A percentile compares a stretch with the other conserved stretches of the same genome.
These are phyloP conservation scores for Anhinga rufa DNA, from an alignment of 2,113 vertebrate species.

Conservation along the genomic window DNA sequence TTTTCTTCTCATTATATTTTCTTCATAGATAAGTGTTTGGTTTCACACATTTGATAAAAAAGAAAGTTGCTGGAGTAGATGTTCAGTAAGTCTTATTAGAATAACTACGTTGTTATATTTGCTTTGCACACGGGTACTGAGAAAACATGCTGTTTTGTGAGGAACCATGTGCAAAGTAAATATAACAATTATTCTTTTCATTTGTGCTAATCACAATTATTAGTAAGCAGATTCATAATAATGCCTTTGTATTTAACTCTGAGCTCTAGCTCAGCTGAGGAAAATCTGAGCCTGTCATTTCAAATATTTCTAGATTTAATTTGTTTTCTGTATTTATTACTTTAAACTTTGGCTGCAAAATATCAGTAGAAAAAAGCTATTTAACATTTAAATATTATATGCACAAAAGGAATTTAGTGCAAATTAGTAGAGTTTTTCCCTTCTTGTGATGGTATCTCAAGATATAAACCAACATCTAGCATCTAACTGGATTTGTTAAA, in stretches of 20 bases:
- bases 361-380: neutral
- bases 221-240: slow-evolving; percentile 15
- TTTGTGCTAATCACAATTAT: slow-evolving; percentile 15
- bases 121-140: neutral
- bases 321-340: neutral
- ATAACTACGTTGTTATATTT: neutral
- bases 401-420: neutral
- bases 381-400: neutral
- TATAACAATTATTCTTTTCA: slow-evolving; percentile 2
- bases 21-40: neutral
- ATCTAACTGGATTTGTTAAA: neutral
- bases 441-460: neutral
- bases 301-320: neutral
- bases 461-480: neutral
- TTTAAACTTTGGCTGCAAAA: neutral
- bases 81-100: neutral
- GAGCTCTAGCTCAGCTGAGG: neutral
- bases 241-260: neutral
- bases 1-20: slow-evolving; percentile 28
- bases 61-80: neutral
- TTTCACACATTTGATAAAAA: neutral
- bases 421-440: neutral
- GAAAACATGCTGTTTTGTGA: neutral
- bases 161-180: neutral
- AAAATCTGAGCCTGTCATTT: neutral